A percentile compares a stretch with the other conserved stretches of the same genome.
phyloP scores from a whole-genome alignment of 2,113 vertebrate species.

The Tympanuchus pallidicinctus region DNA sequence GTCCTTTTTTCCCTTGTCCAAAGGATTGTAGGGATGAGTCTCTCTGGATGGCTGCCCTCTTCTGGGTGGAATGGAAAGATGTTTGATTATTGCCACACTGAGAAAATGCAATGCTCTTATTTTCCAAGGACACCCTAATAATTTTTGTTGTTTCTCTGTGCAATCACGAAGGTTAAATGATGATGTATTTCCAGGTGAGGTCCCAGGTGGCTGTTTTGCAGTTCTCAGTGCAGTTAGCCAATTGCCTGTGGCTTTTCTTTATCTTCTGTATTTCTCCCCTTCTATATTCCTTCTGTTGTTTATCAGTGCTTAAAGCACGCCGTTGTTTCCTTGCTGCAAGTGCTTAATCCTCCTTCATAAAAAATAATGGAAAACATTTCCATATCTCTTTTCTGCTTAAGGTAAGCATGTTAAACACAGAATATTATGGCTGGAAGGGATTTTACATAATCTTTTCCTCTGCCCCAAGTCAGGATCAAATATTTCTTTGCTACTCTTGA shows the following conservation, averaged over 20 bases:
- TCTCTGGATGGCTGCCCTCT: constrained; percentile 57
- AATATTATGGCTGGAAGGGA: not conserved
- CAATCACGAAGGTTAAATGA: not conserved
- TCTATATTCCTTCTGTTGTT: not conserved
- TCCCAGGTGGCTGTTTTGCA: not conserved
- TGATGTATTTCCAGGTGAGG: not conserved
- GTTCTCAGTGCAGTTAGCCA: not conserved
- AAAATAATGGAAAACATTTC: not conserved
- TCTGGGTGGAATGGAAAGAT: constrained; percentile 62
- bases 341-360: not conserved
- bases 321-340: not conserved
- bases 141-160: not conserved
- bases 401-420: not conserved
- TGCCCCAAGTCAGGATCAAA: constrained; percentile 27
- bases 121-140: not conserved
- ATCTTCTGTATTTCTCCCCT: not conserved
- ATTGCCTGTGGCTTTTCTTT: not conserved
- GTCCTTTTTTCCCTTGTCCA: not conserved
- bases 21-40: not conserved
- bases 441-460: constrained; percentile 39
- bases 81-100: not conserved
- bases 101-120: not conserved
- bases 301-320: not conserved
- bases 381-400: not conserved
- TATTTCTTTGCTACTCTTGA: constrained; percentile 28